A percentile compares a stretch with the other conserved stretches of the same genome.
Evolutionary conservation across 2,888 invertebrate genomes (phyloP).

Genomic region (Ernsta delagoae): DNA sequence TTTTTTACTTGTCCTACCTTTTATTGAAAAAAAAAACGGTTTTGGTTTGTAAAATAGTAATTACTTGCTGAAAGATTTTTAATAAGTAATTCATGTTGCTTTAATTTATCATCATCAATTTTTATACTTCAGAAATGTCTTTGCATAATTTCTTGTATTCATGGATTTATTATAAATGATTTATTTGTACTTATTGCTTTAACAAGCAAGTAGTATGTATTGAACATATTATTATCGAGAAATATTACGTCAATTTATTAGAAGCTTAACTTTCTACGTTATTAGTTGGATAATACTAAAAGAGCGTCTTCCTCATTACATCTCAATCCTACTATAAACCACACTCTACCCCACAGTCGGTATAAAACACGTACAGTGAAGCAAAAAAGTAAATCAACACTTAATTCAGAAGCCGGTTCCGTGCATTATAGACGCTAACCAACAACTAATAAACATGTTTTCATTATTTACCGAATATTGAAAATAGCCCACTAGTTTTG

Average conservation of each 20-base stretch:
- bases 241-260: slow-evolving; percentile 3
- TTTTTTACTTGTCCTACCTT: too few relatives aligned
- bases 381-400: slow-evolving; percentile 33
- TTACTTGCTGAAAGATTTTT: too few relatives aligned
- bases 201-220: background rate
- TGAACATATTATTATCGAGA: background rate
- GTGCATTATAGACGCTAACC: slow-evolving; percentile 10
- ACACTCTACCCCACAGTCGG: slow-evolving; percentile 3
- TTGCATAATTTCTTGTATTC: background rate
- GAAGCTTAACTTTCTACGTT: slow-evolving; percentile 6
- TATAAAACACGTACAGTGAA: slow-evolving; percentile 13
- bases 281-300: slow-evolving; percentile 11
- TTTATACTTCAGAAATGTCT: too few relatives aligned
- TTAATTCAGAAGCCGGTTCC: slow-evolving; percentile 29
- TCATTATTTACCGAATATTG: slow-evolving; percentile 3
- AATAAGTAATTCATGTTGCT: too few relatives aligned
- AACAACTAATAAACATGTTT: too few relatives aligned
- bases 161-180: background rate
- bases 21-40: too few relatives aligned
- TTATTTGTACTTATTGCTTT: background rate
- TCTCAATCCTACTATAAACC: slow-evolving; percentile 3
- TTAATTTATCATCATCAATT: too few relatives aligned
- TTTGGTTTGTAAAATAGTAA: too few relatives aligned
- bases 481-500: slow-evolving; percentile 6
- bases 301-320: slow-evolving; percentile 1